These are phyloP conservation scores for Bombus polaris DNA, from an alignment of 1,140 invertebrate species.

Conservation along the genomic window DNA sequence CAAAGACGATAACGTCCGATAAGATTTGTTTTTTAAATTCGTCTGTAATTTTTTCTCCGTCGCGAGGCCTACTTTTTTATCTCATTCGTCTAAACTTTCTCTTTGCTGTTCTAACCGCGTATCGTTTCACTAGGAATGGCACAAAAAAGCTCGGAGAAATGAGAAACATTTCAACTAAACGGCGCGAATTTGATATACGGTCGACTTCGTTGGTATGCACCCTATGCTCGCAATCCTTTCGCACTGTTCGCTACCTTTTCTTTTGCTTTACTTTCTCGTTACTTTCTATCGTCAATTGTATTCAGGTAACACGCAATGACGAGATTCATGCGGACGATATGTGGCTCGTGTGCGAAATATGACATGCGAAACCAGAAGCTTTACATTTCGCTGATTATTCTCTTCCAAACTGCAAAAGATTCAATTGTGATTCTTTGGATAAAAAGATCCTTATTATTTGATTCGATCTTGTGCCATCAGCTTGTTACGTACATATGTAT, in stretches of 20 bases:
- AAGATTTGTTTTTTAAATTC: not conserved
- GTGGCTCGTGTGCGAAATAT: not conserved
- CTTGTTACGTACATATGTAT: too few species aligned
- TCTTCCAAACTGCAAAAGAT: too few species aligned
- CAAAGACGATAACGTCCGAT: not conserved
- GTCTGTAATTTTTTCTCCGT: not conserved
- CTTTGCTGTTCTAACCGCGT: not conserved
- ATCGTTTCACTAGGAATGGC: not conserved
- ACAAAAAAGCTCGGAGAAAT: not conserved
- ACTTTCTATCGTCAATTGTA: not conserved
- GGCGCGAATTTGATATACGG: not conserved
- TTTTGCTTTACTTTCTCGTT: not conserved
- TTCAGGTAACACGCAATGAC: conserved; percentile 1
- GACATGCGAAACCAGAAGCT: too few species aligned
- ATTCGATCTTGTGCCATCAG: too few species aligned
- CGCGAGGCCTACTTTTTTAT: not conserved
- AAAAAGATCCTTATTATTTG: too few species aligned
- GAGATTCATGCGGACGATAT: conserved; percentile 45
- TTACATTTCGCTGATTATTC: too few species aligned
- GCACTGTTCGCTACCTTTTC: too few species aligned
- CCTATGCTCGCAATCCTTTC: not conserved
- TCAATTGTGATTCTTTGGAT: too few species aligned
- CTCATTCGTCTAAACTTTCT: not conserved
- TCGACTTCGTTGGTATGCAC: conserved; percentile 6
- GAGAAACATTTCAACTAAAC: conserved; percentile 11